A percentile compares a stretch with the other conserved stretches of the same genome.
Conservation (phyloP, 2,888 invertebrate species). For the Zeuzera pyrina region DNA sequence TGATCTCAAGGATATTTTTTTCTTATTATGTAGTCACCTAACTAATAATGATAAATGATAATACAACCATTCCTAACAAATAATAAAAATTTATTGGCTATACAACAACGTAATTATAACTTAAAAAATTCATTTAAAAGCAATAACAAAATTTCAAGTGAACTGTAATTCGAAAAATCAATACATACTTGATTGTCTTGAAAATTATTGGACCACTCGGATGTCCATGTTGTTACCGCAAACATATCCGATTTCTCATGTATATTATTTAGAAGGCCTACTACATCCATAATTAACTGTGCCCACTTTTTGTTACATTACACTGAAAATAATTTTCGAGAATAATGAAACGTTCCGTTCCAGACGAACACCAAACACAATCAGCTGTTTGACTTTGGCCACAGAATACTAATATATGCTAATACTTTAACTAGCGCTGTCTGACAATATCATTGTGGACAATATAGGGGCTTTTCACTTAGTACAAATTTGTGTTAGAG, state of each 20-base stretch:
- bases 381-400: slow-evolving; percentile 43
- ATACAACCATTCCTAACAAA: no score
- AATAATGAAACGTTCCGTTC: slow-evolving; percentile 20
- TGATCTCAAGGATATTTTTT: no score
- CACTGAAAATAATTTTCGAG: slow-evolving; percentile 18
- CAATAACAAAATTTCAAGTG: background rate
- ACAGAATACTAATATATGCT: background rate
- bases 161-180: slow-evolving; percentile 22
- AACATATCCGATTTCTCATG: slow-evolving; percentile 63
- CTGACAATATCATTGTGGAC: no score
- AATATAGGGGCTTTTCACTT: no score
- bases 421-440: no score
- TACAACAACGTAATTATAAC: no score
- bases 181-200: slow-evolving; percentile 65
- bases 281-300: slow-evolving; percentile 57
- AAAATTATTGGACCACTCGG: slow-evolving; percentile 61
- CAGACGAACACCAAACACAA: slow-evolving; percentile 16
- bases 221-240: slow-evolving; percentile 63
- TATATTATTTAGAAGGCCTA: slow-evolving; percentile 57
- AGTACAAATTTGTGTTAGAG: no score
- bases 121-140: background rate
- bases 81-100: no score
- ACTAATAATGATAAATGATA: no score
- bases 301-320: slow-evolving; percentile 22
- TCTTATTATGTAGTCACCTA: no score